Percentiles rank a stretch among this genome's conserved stretches.
These are phyloP conservation scores for Maniola hyperantus DNA, from an alignment of 2,888 invertebrate species.

Conservation along the genomic window DNA sequence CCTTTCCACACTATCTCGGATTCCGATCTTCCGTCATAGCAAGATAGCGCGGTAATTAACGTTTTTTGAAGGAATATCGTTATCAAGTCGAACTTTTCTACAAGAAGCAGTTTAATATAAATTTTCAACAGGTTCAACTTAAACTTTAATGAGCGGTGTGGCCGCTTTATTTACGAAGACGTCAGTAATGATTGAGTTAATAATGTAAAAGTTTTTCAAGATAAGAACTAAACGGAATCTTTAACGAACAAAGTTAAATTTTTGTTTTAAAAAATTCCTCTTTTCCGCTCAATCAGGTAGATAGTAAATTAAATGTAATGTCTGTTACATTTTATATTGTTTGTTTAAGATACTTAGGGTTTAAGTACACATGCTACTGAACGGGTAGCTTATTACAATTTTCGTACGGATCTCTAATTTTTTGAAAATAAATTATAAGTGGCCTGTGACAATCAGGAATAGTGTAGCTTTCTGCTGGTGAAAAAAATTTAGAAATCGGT, in stretches of 20 bases:
- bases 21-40: slow-evolving; percentile 40
- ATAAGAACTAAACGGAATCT: background rate
- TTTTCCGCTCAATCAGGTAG: background rate
- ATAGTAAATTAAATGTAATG: background rate
- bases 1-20: slow-evolving; percentile 41
- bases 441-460: too few species aligned
- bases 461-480: too few species aligned
- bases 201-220: slow-evolving; percentile 9
- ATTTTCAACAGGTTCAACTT: slow-evolving; percentile 16
- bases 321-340: background rate
- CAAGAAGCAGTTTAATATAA: slow-evolving; percentile 18
- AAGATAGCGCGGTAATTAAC: slow-evolving; percentile 39
- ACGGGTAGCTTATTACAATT: too few species aligned
- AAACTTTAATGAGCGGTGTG: slow-evolving; percentile 29
- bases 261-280: background rate
- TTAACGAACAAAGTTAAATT: background rate
- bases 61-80: slow-evolving; percentile 36
- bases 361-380: background rate
- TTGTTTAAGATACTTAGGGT: background rate
- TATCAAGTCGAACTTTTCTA: slow-evolving; percentile 27
- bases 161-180: slow-evolving; percentile 13
- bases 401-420: too few species aligned
- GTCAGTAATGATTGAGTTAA: slow-evolving; percentile 11
- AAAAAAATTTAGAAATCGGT: too few species aligned
- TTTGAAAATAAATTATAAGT: too few species aligned